Conservation (phyloP, 2,888 invertebrate genomes). For the Amaurobius ferox region DNA sequence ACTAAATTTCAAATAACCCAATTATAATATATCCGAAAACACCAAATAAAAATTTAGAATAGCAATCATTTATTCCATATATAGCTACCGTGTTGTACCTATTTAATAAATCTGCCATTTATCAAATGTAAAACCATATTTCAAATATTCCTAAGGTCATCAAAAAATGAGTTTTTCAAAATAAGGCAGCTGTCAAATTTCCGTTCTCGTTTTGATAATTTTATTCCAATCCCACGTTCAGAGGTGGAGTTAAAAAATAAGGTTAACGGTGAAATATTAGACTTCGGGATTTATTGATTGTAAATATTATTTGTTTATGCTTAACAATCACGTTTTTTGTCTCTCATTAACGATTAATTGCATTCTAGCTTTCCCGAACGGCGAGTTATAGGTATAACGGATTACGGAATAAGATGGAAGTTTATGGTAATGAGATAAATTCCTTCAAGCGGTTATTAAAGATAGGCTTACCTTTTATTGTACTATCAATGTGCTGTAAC, state of each 20-base stretch:
- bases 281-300: not conserved
- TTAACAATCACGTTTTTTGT: no score
- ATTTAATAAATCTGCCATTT: not conserved
- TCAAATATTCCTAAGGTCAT: slow-evolving; percentile 13
- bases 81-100: no score
- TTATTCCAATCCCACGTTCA: slow-evolving; percentile 1
- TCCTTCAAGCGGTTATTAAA: no score
- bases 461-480: no score
- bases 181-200: not conserved
- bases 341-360: no score
- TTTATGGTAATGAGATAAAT: no score
- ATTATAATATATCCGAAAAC: no score
- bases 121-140: slow-evolving; percentile 19
- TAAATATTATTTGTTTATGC: not conserved
- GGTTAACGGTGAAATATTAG: slow-evolving; percentile 54
- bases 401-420: no score
- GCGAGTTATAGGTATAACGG: not conserved
- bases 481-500: no score
- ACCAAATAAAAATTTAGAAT: no score
- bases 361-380: not conserved
- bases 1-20: no score
- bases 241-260: slow-evolving; percentile 38
- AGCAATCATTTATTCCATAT: no score
- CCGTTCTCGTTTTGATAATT: slow-evolving; percentile 22
- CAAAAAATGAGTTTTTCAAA: not conserved